Conservation (phyloP, 2,113 vertebrate species). For the Leptobrachium ailaonicum region DNA sequence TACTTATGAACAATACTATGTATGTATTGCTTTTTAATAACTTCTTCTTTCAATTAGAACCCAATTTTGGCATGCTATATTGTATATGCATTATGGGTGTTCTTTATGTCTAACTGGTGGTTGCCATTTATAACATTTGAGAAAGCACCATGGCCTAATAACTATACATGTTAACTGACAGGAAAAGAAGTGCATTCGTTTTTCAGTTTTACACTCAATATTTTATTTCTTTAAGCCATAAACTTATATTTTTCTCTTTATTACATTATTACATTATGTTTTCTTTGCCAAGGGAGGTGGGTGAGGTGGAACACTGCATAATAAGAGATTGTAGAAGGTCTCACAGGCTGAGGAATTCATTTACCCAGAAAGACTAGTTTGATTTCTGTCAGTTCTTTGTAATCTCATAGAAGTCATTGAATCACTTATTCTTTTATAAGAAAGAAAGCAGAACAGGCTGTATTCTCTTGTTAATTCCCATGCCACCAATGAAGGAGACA, state of each 20-base stretch:
- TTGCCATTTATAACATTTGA: background rate
- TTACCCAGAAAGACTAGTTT: background rate
- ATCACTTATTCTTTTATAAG: background rate
- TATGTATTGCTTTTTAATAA: background rate
- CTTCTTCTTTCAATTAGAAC: background rate
- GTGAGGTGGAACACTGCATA: too few relatives aligned
- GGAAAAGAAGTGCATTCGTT: background rate
- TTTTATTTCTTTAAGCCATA: background rate
- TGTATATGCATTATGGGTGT: slow-evolving; percentile 12
- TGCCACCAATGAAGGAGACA: background rate
- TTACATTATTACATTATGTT: background rate
- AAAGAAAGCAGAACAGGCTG: background rate
- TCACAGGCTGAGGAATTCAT: too few relatives aligned
- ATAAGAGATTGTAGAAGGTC: too few relatives aligned
- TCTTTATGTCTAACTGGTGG: background rate
- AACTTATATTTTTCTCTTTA: slow-evolving; percentile 1
- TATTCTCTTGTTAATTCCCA: background rate
- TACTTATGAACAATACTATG: background rate
- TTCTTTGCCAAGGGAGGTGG: too few relatives aligned
- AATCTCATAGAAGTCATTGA: background rate
- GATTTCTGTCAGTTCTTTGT: background rate
- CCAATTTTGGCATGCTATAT: slow-evolving; percentile 7
- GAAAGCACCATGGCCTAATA: background rate
- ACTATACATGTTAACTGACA: slow-evolving; percentile 2
- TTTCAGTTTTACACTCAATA: slow-evolving; percentile 14